Evolutionary conservation across 2,797 vertebrate genomes (phyloP), one percentile per base, ranked within the genome.

Genomic region (Aphelocoma californica): DNA sequence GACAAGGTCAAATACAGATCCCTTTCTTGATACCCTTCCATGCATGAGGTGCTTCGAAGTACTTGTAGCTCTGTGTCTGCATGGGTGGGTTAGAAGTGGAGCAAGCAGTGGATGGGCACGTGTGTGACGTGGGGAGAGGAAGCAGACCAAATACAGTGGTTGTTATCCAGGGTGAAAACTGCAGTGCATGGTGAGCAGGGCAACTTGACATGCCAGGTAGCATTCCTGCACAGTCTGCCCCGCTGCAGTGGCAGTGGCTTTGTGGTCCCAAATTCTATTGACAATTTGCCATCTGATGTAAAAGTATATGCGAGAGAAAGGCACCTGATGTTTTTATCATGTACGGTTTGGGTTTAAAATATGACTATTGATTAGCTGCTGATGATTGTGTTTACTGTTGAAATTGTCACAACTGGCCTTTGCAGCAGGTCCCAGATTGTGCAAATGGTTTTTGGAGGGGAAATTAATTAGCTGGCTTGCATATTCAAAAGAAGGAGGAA

Each of bases 391-490:
- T 70, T 77, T 81, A 29, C 48, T 66, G 18, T 75, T 73, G 71
- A 92, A 94, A 67, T 88, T 38, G 53, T 84, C 56, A 40, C 66
- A 57, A 65, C 45, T 44, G 29, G 29, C 64, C 60, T 24, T 71
- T 80, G 34, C 60, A 82, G 29, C 4, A 23, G 26, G 48, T 93
- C 40, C 45, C 45, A 88, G 45, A 80, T 53, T 67, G 48, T 77
- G 56, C 47, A 78, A 78, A 62, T 57, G 12, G 10, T 14, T 93
- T 91, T 91, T 71, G 66, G 62, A 66, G 25, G 31, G 57, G 13
- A 91, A 89, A 91, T 87, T 62, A 88, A 81, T 83, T 47, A 71
- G 23, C 72, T 81, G 45, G 7, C 65, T 92, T 93, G 40, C 36
- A 71, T 74, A 50, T 19, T 56, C 36, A 38, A 50, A 74, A 50